Base-by-base conservation (phyloP, 1,140 invertebrate species). In the Hylaeus volcanicus region DNA sequence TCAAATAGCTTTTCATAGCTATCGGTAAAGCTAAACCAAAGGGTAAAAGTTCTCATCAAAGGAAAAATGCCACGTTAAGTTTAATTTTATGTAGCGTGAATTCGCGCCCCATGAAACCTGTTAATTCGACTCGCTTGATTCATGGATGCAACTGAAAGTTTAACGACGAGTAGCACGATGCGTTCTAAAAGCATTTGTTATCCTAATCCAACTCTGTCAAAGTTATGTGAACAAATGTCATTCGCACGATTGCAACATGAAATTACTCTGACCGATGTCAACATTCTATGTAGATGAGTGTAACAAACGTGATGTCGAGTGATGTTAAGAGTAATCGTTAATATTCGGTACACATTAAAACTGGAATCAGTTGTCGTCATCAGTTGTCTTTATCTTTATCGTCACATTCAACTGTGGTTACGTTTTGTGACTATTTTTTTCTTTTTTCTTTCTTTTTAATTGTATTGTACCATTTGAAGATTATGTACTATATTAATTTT, bases 1-100 rank as follows among this genome's bases (percentile, higher is more conserved):
- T 91, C 89, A 90, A 89, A 92, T 92, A 92, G 92, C 92, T 82
- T 90, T 91, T 90, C 83, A 89, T 88, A 92, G 91, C 89, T 89
- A 91, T 83, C 84, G 91, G 84, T 91, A 90, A 91, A 81, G 89
- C 91, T 92, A 89, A 93, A 91, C 83, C 86, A 84, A 89, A 89
- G 89, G 71, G 90, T 88, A 86, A 88, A 89, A 89, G 5, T 73
- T 85, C 90, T 84, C 72, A 79, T 83, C 71, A 89, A 91, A 84
- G 80, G 1, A 65, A 90, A 91, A 88, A 88, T 89, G 87, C 77
- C 86, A 88, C 83, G 86, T 86, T 88, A 88, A 15, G 74, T 83
- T 86, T 86, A 88, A 83, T 87, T 74, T 85, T 88, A 87, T 69
- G 78, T 68, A 58, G 73, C 76, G 26, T 26, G 51, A 82, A 75